phyloP scores from a whole-genome alignment of 1,140 invertebrate species.

The Leptopilina boulardi region DNA sequence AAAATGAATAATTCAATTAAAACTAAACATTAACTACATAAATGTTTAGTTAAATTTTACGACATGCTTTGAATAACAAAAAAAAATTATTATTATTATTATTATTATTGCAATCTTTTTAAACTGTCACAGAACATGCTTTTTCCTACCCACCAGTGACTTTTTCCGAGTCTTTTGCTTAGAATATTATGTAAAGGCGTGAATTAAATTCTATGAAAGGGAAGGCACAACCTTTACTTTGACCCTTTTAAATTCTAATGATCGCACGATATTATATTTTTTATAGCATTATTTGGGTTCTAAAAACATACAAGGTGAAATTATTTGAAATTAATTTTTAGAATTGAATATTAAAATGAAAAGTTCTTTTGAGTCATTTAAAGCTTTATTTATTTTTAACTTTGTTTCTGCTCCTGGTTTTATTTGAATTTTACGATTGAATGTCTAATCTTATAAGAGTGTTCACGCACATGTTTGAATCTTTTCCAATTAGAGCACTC shows the following conservation, averaged over 20 bases:
- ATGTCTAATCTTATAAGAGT: slow-evolving; percentile 12
- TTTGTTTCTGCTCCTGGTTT: neutral
- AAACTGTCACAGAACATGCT: slow-evolving; percentile 39
- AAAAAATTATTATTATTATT: too few relatives aligned
- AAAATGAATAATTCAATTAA: too few relatives aligned
- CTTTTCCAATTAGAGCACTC: slow-evolving; percentile 26
- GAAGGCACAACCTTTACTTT: too few relatives aligned
- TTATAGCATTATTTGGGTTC: too few relatives aligned
- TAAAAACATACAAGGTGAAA: too few relatives aligned
- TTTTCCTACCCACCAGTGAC: slow-evolving; percentile 8
- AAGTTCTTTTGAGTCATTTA: neutral
- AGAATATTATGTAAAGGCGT: slow-evolving; percentile 22
- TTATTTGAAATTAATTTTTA: too few relatives aligned
- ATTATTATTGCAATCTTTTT: slow-evolving; percentile 34
- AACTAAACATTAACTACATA: too few relatives aligned
- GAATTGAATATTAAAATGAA: too few relatives aligned
- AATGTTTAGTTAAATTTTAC: too few relatives aligned
- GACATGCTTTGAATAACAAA: too few relatives aligned
- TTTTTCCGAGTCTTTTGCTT: slow-evolving; percentile 2
- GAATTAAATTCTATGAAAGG: slow-evolving; percentile 1
- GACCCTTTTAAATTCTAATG: too few relatives aligned
- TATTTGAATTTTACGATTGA: neutral
- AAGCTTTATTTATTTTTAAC: neutral
- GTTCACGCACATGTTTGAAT: slow-evolving; percentile 14
- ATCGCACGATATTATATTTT: too few relatives aligned